Evolutionary conservation across 1,140 invertebrate genomes (phyloP), one percentile per base, ranked within the genome.

Genomic region (Monomorium pharaonis): DNA sequence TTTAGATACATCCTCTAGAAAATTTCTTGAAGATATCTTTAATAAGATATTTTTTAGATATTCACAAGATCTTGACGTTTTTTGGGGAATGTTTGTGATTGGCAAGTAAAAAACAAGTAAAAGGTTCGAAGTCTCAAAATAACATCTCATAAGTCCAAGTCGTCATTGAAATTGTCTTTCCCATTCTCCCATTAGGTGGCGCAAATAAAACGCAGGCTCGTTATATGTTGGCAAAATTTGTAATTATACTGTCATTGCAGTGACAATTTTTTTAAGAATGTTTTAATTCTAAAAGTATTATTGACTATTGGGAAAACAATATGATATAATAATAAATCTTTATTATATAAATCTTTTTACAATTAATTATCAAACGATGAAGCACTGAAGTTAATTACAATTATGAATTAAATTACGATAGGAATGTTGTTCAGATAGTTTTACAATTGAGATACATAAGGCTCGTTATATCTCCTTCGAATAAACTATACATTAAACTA

Each of bases 301-400:
- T 27, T 58, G 7, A 2, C 9, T 44, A 42, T 18, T 0, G 6
- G 58, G 42, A 60, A 30, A 33, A 72, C 2, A 65, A 33, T 49
- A 14, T 37, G n/a, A 63, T 24, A 10, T 10, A 2, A 63, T 30
- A 33, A 33, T 78, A 63, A 67, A 6, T 54, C 18, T 80, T 67
- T 80, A 80, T 80, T 51, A 2, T 24, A 54, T 30, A n/a, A 51
- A 37, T 51, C 7, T 12, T 49, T 63, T 65, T 51, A 24, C 60
- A 80, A 69, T 42, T 33, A 80, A 69, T 69, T 42, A 42, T 80
- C 10, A 37, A 6, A 37, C 5, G n/a, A 18, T 51, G 16, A 67
- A 54, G 18, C 33, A 63, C 33, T 51, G 21, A 33, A 18, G 12
- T 51, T 44, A 16, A 56, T 1, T 21, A 18, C 14, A 67, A 16